Conservation (phyloP, 2,113 vertebrate species). For the Siniperca knerii region DNA sequence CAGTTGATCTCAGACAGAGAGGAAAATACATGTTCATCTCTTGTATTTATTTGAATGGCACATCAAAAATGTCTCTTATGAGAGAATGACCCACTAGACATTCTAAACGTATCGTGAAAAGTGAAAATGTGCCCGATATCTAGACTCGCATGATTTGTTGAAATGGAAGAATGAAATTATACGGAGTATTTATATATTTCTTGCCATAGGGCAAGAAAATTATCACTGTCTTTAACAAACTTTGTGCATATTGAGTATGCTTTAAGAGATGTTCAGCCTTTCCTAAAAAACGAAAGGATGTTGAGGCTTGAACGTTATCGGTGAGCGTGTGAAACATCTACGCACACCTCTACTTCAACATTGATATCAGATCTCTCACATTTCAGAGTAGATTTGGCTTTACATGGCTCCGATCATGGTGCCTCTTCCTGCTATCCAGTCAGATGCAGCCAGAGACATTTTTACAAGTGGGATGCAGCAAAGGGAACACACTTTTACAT, state of each 20-base stretch:
- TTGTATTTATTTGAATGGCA: conserved; percentile 22
- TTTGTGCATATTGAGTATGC: background rate
- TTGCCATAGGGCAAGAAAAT: background rate
- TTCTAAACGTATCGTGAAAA: background rate
- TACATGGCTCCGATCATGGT: background rate
- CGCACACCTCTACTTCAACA: background rate
- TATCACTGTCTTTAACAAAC: background rate
- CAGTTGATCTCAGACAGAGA: conserved; percentile 17
- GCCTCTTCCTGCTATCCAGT: background rate
- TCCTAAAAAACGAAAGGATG: background rate
- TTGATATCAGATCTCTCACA: background rate
- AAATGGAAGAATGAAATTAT: background rate
- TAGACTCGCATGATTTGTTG: background rate
- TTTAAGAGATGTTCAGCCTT: background rate
- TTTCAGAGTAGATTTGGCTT: conserved; percentile 8
- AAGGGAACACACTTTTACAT: background rate
- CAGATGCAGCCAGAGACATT: background rate
- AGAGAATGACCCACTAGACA: background rate
- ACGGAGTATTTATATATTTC: background rate
- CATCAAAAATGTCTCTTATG: background rate
- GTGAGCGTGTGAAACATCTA: background rate
- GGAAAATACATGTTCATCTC: background rate
- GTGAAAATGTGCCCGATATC: background rate
- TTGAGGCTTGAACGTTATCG: background rate
- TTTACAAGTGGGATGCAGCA: background rate